Evolutionary conservation across 1,140 invertebrate genomes (phyloP), one percentile per base, ranked within the genome.

Genomic region (Heliconius melpomene): DNA sequence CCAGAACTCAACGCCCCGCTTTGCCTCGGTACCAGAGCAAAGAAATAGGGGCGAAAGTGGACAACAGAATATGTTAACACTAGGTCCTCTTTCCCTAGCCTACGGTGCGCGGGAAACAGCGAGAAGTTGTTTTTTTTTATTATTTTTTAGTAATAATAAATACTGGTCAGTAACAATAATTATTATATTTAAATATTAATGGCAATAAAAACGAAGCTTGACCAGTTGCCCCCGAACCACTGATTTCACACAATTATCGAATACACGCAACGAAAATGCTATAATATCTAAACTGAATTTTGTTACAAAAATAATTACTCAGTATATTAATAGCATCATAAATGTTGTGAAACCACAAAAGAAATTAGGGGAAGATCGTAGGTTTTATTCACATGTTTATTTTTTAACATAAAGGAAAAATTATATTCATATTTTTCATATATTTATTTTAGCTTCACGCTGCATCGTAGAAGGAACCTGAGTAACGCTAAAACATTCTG

Each of bases 201-300:
- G 26, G 9, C 11, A 66, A 29, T 66, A 29, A 26, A 66, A 66
- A 29, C 60, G 60, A 66, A 66, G 6, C 60, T 66, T 66, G 60
- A 66, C 60, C 60, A 66, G 60, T 66, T 66, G 60, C 60, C 60
- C 54, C 60, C 13, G 26, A 29, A 66, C 60, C 60, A 29, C 60
- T 66, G 60, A 66, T 66, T 66, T 66, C 60, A 26, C 60, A 74
- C 26, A 74, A 74, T 46, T 74, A 76, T 66, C 32, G 2, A 76
- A 57, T 70, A 71, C 18, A 71, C 66, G 23, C 66, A 77, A 77
- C 50, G n/a, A n/a, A 7, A 50, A 46, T 16, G 26, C 36, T 3
- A 74, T 36, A 36, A 7, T 32, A 32, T 36, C 16, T 23, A 7
- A 16, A 46, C 38, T 26, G 8, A 23, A 26, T 26, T 23, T 46